phyloP scores from a whole-genome alignment of 2,888 invertebrate species.

The Orthosia cruda region DNA sequence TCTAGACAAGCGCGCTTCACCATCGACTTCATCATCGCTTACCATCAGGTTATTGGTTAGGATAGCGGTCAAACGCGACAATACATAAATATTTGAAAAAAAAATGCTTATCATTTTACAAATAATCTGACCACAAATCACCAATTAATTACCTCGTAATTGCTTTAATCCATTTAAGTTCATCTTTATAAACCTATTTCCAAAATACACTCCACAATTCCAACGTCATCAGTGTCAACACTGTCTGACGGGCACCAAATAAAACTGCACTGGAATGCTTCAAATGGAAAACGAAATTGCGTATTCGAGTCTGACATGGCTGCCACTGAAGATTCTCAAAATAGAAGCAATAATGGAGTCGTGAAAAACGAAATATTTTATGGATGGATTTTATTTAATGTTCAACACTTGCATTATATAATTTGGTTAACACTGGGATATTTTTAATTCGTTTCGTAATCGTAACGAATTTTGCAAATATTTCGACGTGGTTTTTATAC shows the following conservation, averaged over 20 bases:
- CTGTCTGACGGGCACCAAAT: constrained; percentile 36
- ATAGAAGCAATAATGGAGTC: constrained; percentile 32
- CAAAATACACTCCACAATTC: not conserved
- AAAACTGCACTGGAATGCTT: constrained; percentile 58
- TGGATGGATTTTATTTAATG: not conserved
- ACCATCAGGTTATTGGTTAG: too few species aligned
- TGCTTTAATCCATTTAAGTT: not conserved
- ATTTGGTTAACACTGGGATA: not conserved
- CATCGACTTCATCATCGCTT: too few species aligned
- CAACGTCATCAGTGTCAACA: constrained; percentile 28
- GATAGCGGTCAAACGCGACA: too few species aligned
- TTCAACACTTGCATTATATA: constrained; percentile 1
- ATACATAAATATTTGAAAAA: too few species aligned
- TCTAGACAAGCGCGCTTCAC: too few species aligned
- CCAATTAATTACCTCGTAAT: not conserved
- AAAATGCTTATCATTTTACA: not conserved
- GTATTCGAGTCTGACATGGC: constrained; percentile 41
- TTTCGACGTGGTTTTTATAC: too few species aligned
- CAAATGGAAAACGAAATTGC: constrained; percentile 53
- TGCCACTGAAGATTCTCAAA: constrained; percentile 27
- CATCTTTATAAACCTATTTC: not conserved
- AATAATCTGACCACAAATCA: not conserved
- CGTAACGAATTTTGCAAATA: too few species aligned
- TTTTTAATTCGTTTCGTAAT: not conserved
- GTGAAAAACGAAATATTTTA: constrained; percentile 5